Evolutionary conservation across 2,113 vertebrate species (phyloP).

Genomic region (Caranx melampygus): DNA sequence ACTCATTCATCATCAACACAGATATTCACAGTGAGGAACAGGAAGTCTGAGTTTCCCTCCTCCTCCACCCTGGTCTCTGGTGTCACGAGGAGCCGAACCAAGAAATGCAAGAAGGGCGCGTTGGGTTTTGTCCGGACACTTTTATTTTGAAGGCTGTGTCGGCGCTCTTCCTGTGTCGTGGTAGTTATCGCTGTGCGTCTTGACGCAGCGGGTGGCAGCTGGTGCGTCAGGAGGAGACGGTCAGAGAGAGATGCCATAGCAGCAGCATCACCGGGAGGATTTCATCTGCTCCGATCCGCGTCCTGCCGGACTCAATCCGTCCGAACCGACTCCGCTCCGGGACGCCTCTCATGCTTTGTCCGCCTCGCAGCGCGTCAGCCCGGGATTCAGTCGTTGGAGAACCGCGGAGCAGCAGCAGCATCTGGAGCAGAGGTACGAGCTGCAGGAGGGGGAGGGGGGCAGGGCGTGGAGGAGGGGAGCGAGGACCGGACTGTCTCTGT

Average conservation of each 20-base stretch:
- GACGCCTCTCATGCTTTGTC: slow-evolving; percentile 21
- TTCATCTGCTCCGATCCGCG: background rate
- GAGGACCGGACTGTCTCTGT: slow-evolving; percentile 10
- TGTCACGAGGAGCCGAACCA: too few species aligned
- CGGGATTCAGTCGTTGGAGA: slow-evolving; percentile 17
- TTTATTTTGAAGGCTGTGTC: slow-evolving; percentile 44
- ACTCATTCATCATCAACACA: too few species aligned
- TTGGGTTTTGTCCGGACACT: background rate
- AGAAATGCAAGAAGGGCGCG: too few species aligned
- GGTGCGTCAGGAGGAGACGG: slow-evolving; percentile 66
- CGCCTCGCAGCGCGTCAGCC: slow-evolving; percentile 29
- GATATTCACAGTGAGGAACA: too few species aligned
- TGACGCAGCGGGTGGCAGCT: slow-evolving; percentile 67
- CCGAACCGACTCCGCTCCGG: background rate
- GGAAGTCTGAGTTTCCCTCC: too few species aligned
- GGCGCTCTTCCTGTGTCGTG: slow-evolving; percentile 22
- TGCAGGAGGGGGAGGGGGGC: slow-evolving; percentile 17
- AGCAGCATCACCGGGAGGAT: slow-evolving; percentile 45
- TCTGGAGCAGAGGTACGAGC: slow-evolving; percentile 58
- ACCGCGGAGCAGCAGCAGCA: slow-evolving; percentile 46
- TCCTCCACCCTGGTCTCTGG: too few species aligned
- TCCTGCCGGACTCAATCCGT: background rate
- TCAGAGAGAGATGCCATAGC: slow-evolving; percentile 50
- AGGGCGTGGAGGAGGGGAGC: slow-evolving; percentile 21
- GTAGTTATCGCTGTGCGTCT: slow-evolving; percentile 11